phyloP scores from a whole-genome alignment of 2,113 vertebrate species.

The Sminthopsis crassicaudata region DNA sequence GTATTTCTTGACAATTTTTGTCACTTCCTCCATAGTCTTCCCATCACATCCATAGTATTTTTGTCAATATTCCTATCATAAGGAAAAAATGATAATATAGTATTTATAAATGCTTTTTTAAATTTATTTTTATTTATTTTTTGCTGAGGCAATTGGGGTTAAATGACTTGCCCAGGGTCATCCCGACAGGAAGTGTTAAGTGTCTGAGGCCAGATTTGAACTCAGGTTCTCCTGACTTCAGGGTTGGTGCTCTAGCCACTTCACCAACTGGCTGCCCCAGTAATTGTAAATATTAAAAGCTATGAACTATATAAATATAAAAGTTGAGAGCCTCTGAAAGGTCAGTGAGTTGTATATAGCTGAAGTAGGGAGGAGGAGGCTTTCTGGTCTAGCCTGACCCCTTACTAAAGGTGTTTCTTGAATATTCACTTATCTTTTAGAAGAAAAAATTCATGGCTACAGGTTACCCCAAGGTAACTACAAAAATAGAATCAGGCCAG shows the following conservation, averaged over 20 bases:
- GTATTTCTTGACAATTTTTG: not conserved
- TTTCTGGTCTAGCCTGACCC: not conserved
- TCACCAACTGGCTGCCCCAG: too few species aligned
- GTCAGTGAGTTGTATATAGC: not conserved
- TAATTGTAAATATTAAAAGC: not conserved
- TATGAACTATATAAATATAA: not conserved
- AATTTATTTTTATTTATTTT: too few species aligned
- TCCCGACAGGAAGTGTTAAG: too few species aligned
- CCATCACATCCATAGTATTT: not conserved
- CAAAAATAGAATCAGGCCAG: not conserved
- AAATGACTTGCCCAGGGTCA: too few species aligned
- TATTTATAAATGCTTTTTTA: not conserved
- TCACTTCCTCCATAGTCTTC: not conserved
- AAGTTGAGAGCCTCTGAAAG: not conserved
- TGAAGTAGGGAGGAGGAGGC: not conserved
- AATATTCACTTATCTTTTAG: not conserved
- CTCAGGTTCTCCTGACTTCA: too few species aligned
- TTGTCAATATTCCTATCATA: not conserved
- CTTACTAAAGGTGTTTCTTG: not conserved
- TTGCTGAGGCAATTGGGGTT: too few species aligned
- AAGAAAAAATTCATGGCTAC: not conserved
- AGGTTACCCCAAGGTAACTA: not conserved
- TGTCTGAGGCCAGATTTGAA: too few species aligned
- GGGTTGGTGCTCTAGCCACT: too few species aligned
- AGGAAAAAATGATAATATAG: not conserved